Evolutionary conservation across 2,888 invertebrate genomes (phyloP).

Genomic region (Harpagoxenus sublaevis): DNA sequence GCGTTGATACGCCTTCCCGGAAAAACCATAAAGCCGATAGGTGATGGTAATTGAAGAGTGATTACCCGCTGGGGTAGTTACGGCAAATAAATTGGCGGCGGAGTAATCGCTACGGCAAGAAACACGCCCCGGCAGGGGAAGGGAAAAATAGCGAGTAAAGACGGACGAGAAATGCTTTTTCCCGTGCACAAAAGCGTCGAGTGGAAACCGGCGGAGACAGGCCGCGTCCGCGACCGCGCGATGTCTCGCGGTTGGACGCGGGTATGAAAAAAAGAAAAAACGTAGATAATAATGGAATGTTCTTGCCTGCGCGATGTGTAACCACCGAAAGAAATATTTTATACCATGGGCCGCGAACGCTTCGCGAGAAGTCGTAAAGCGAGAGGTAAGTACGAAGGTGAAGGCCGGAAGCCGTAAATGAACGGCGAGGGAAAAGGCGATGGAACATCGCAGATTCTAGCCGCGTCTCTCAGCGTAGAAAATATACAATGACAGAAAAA

Average conservation of each 20-base stretch:
- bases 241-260: conserved; percentile 24
- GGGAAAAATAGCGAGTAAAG: conserved; percentile 30
- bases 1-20: conserved; percentile 60
- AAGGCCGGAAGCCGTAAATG: conserved; percentile 63
- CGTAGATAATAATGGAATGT: conserved; percentile 45
- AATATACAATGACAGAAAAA: conserved; percentile 62
- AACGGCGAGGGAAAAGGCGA: conserved; percentile 43
- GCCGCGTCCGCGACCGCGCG: not conserved
- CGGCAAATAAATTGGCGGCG: conserved; percentile 66
- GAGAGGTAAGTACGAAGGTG: conserved; percentile 48
- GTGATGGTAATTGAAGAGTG: conserved; percentile 70
- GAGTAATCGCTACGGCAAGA: conserved; percentile 63
- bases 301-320: conserved; percentile 13
- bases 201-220: conserved; percentile 23
- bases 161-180: conserved; percentile 11
- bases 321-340: conserved; percentile 51
- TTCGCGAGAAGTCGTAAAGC: conserved; percentile 63
- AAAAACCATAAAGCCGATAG: conserved; percentile 66
- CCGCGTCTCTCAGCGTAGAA: conserved; percentile 54
- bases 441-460: not conserved
- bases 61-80: conserved; percentile 63
- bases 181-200: not conserved
- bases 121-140: conserved; percentile 32
- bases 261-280: conserved; percentile 42
- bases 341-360: conserved; percentile 5